Conservation (phyloP, 2,797 vertebrate genomes). For the Danio albolineatus region DNA sequence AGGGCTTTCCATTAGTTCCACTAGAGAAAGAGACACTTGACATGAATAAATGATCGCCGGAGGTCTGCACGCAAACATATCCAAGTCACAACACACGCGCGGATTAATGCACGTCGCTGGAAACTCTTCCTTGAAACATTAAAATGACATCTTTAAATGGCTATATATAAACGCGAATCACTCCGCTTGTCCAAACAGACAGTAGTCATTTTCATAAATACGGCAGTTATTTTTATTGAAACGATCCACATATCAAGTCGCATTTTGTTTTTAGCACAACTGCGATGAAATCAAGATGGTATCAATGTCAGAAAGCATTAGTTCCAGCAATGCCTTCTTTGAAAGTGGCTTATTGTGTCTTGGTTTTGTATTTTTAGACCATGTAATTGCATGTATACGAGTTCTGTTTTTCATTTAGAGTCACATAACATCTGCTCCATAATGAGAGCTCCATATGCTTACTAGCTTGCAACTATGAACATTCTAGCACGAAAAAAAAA, state of each 20-base stretch:
- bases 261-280: not conserved
- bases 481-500: not conserved
- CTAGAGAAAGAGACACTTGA: constrained; percentile 68
- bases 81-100: constrained; percentile 59
- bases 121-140: constrained; percentile 35
- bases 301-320: constrained; percentile 22
- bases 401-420: not conserved
- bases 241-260: not conserved
- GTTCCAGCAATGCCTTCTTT: not conserved
- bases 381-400: constrained; percentile 3
- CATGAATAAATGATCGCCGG: constrained; percentile 54
- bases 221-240: too few relatives aligned
- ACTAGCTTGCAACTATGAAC: not conserved
- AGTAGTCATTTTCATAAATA: not conserved
- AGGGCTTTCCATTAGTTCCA: constrained; percentile 73
- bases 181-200: not conserved
- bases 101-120: constrained; percentile 1
- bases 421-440: constrained; percentile 18
- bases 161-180: not conserved
- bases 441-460: not conserved
- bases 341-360: not conserved
- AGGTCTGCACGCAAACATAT: constrained; percentile 68
- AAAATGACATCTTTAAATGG: not conserved
- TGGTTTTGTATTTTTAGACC: constrained; percentile 12
- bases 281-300: not conserved